Evolutionary conservation across 1,140 invertebrate genomes (phyloP).

Genomic region (Bombus fervidus): DNA sequence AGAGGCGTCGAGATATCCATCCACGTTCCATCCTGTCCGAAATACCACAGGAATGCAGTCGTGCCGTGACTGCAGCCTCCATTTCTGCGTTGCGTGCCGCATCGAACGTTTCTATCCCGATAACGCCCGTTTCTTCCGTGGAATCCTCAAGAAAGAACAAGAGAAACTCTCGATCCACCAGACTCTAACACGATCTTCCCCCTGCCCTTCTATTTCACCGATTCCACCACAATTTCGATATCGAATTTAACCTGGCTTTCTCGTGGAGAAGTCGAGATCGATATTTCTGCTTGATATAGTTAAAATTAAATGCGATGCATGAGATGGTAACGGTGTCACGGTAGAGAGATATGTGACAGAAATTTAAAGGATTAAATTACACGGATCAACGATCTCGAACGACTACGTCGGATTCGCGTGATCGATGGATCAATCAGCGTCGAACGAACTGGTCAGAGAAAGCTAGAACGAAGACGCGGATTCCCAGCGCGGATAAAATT

Average conservation of each 20-base stretch:
- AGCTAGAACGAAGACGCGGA: not conserved
- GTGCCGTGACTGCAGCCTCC: constrained; percentile 10
- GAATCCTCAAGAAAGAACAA: not conserved
- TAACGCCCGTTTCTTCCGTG: constrained; percentile 18
- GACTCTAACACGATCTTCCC: not conserved
- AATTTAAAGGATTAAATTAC: constrained; percentile 27
- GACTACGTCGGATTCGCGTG: not conserved
- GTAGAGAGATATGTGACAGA: not conserved
- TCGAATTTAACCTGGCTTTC: not conserved
- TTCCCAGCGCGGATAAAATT: constrained; percentile 35
- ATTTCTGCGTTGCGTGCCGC: constrained; percentile 38
- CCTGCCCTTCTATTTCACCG: not conserved
- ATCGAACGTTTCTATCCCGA: constrained; percentile 33
- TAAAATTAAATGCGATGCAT: not conserved
- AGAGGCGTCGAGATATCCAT: constrained; percentile 26
- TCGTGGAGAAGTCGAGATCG: too few species aligned
- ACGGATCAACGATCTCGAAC: constrained; percentile 12
- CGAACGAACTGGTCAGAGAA: constrained; percentile 7
- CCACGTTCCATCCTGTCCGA: constrained; percentile 23
- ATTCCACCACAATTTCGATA: constrained; percentile 11
- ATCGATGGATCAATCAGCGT: constrained; percentile 42
- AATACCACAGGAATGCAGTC: constrained; percentile 47
- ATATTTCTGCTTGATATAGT: not conserved
- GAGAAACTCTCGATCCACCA: not conserved
- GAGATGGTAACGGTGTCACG: not conserved